Conservation (phyloP, 2,888 invertebrate species). For the Buathra laborator region DNA sequence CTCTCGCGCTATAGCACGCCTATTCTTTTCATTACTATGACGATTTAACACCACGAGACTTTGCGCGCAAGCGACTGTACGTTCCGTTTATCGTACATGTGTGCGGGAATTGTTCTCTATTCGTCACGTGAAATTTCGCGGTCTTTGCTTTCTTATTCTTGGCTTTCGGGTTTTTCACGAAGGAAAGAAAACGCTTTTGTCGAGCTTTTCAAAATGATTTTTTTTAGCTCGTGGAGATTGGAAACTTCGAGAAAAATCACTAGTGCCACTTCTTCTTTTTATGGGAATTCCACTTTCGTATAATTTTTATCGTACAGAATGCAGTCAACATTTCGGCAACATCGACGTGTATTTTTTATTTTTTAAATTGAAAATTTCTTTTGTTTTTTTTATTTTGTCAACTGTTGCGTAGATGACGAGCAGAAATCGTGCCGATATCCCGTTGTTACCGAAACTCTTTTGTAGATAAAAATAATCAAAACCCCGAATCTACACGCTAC, state of each 20-base stretch:
- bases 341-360: too few relatives aligned
- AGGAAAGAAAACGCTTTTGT: not conserved
- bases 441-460: too few relatives aligned
- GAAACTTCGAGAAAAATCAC: not conserved
- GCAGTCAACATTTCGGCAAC: too few relatives aligned
- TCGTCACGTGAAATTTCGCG: constrained; percentile 7
- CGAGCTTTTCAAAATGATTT: not conserved
- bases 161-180: not conserved
- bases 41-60: constrained; percentile 42
- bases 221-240: not conserved
- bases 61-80: constrained; percentile 48
- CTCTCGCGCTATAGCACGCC: not conserved
- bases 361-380: too few relatives aligned
- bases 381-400: too few relatives aligned
- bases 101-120: not conserved
- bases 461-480: too few relatives aligned
- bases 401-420: too few relatives aligned
- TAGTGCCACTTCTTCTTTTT: not conserved
- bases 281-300: not conserved
- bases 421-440: too few relatives aligned
- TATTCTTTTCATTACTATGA: constrained; percentile 41
- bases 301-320: too few relatives aligned
- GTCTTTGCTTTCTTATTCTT: constrained; percentile 28
- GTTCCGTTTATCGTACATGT: not conserved
- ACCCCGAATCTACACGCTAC: too few relatives aligned